Percentiles rank a stretch among this genome's conserved stretches.
Conservation (phyloP, 2,113 vertebrate genomes). For the Ochotona princeps region DNA sequence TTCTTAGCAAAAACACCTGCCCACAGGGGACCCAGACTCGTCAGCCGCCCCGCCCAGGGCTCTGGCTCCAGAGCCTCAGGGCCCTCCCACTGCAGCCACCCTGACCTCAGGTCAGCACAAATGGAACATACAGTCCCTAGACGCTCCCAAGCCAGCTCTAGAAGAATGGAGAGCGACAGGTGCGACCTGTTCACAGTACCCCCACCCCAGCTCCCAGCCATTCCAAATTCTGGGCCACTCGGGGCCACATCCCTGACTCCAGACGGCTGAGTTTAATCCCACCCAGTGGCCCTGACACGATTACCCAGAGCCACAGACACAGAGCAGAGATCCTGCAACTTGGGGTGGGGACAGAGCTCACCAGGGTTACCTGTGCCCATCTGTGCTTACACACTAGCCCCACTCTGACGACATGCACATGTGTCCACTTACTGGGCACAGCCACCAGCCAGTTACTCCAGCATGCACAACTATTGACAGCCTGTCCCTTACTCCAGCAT, state of each 20-base stretch:
- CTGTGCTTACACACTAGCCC: no score
- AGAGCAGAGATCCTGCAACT: not conserved
- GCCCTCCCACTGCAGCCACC: not conserved
- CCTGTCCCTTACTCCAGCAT: not conserved
- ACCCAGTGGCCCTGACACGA: not conserved
- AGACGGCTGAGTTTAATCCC: not conserved
- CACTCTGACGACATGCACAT: not conserved
- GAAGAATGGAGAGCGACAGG: not conserved
- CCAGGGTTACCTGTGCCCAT: not conserved
- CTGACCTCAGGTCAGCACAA: not conserved
- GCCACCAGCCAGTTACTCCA: not conserved
- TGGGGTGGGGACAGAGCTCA: not conserved
- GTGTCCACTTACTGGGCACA: not conserved
- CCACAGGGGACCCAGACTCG: not conserved
- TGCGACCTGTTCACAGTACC: not conserved
- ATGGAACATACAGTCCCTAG: not conserved
- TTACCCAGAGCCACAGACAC: not conserved
- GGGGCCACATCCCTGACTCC: not conserved
- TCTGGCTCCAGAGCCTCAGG: not conserved
- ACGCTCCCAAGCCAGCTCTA: not conserved
- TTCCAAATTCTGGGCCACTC: not conserved
- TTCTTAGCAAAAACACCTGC: not conserved
- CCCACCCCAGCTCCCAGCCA: not conserved
- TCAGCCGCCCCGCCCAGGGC: not conserved
- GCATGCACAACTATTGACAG: accelerated